These are phyloP conservation scores for Rhamphomyia laevipes DNA, from an alignment of 2,888 invertebrate species.

Conservation along the genomic window DNA sequence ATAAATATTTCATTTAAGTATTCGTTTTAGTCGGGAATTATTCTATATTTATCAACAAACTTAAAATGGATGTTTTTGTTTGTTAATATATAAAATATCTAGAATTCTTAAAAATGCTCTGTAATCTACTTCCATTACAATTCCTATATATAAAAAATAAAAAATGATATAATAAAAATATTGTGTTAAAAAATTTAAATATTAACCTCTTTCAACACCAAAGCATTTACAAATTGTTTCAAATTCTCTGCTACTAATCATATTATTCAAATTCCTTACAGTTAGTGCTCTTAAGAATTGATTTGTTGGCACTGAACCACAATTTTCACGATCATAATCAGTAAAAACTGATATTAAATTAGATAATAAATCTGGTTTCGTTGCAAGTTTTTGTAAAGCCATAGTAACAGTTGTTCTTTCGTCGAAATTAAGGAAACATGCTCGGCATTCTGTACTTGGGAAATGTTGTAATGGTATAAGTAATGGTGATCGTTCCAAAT, in stretches of 20 bases:
- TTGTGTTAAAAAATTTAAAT: neutral
- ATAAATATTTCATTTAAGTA: no score
- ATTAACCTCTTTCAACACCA: slow-evolving; percentile 47
- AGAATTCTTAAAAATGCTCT: slow-evolving; percentile 55
- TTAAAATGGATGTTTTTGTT: slow-evolving; percentile 25
- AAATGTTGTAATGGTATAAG: slow-evolving; percentile 57
- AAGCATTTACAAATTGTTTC: slow-evolving; percentile 64
- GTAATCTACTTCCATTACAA: slow-evolving; percentile 54
- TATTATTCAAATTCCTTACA: slow-evolving; percentile 48
- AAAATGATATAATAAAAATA: slow-evolving; percentile 4
- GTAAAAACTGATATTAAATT: slow-evolving; percentile 57
- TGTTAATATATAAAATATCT: slow-evolving; percentile 48
- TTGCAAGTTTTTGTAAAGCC: slow-evolving; percentile 56
- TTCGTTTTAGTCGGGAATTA: no score
- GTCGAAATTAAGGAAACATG: slow-evolving; percentile 58
- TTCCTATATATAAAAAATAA: slow-evolving; percentile 16
- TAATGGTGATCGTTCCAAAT: slow-evolving; percentile 55
- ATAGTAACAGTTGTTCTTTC: slow-evolving; percentile 51
- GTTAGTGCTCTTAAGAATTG: slow-evolving; percentile 55
- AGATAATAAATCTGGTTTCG: slow-evolving; percentile 51
- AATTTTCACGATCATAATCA: slow-evolving; percentile 56
- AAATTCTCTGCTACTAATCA: slow-evolving; percentile 54
- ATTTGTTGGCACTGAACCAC: slow-evolving; percentile 53
- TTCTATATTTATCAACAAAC: no score
- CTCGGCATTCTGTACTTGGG: slow-evolving; percentile 50